Percentiles rank a stretch among this genome's conserved stretches.
Evolutionary conservation across 2,113 vertebrate genomes (phyloP).

Genomic region (Stomatorhinus ivindoensis): DNA sequence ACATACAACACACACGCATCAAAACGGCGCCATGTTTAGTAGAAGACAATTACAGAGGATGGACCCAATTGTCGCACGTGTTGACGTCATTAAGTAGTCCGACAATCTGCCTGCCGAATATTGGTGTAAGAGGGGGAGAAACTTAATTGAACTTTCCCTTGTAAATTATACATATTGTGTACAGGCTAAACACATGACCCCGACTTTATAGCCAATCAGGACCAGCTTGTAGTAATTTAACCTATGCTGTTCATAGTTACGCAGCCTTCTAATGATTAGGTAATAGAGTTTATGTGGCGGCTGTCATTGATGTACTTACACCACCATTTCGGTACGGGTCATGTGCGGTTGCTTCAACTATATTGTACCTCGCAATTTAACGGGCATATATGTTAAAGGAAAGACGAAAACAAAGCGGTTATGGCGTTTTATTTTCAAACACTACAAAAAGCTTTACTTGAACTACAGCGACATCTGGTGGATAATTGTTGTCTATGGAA

Average conservation of each 20-base stretch:
- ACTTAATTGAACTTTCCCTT: background rate
- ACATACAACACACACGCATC: slow-evolving; percentile 51
- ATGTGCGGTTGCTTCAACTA: background rate
- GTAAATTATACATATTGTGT: background rate
- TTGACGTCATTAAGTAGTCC: slow-evolving; percentile 33
- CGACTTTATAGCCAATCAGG: background rate
- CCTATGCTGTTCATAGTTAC: background rate
- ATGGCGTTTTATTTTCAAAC: background rate
- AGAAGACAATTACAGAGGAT: slow-evolving; percentile 30
- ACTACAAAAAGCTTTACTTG: background rate
- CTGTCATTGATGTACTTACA: background rate
- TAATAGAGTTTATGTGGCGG: background rate
- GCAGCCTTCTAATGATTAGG: background rate
- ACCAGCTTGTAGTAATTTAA: background rate
- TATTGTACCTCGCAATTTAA: background rate
- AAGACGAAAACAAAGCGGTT: background rate
- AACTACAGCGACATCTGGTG: background rate
- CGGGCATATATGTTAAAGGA: background rate
- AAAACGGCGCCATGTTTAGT: slow-evolving; percentile 62
- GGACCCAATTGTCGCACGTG: slow-evolving; percentile 2
- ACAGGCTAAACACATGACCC: background rate
- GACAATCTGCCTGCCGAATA: background rate
- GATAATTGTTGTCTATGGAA: background rate
- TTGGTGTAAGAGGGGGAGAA: too few species aligned
- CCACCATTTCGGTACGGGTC: background rate